phyloP scores from a whole-genome alignment of 1,140 invertebrate species.

The Rhizoglyphus robini region DNA sequence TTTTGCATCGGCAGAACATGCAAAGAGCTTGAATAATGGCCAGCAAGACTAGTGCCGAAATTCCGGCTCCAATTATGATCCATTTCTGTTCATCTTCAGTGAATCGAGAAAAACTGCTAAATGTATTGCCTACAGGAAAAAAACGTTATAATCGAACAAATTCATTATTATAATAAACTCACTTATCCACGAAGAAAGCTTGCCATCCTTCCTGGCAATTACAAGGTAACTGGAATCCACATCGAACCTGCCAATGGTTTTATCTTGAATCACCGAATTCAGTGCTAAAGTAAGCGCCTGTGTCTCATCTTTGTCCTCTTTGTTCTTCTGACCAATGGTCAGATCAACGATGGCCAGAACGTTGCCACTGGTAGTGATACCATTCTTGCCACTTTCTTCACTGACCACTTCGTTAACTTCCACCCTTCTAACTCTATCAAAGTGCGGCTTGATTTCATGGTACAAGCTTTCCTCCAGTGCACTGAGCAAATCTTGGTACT shows the following conservation, averaged over 20 bases:
- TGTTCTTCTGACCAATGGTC: neutral
- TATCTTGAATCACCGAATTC: neutral
- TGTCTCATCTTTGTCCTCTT: constrained; percentile 5
- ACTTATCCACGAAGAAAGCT: neutral
- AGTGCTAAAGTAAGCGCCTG: neutral
- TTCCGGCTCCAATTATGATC: constrained; percentile 65
- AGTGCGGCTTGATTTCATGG: constrained; percentile 73
- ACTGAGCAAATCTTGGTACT: constrained; percentile 8
- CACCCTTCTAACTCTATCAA: constrained; percentile 57
- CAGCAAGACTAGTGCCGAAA: constrained; percentile 58
- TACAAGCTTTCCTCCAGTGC: constrained; percentile 6
- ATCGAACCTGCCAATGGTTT: neutral
- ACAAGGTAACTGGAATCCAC: neutral
- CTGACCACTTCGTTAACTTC: constrained; percentile 28
- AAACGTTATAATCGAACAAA: constrained; percentile 1
- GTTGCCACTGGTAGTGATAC: neutral
- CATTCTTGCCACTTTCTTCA: neutral
- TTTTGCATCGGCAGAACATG: constrained; percentile 47
- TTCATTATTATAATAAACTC: neutral
- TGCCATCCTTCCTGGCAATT: constrained; percentile 13
- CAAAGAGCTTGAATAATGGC: constrained; percentile 66
- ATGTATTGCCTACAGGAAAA: neutral
- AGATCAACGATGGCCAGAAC: constrained; percentile 11
- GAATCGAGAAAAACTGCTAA: neutral
- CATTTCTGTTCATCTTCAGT: constrained; percentile 46